phyloP scores from a whole-genome alignment of 2,888 invertebrate species.

The Oxystoma pomonae region DNA sequence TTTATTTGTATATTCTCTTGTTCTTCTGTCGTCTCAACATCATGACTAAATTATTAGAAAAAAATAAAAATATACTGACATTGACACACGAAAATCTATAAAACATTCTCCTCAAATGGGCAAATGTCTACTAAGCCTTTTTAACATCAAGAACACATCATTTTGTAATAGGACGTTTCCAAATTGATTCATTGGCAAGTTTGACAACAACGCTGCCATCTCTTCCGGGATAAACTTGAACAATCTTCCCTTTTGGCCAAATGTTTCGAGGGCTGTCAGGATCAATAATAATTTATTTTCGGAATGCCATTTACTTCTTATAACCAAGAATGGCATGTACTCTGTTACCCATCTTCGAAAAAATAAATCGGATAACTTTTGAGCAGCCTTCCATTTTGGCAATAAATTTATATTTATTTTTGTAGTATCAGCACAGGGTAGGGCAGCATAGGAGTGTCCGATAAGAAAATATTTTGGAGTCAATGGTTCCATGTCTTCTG shows the following conservation, averaged over 20 bases:
- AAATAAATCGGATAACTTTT: no score
- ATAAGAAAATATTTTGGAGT: conserved; percentile 6
- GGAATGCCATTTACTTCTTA: not conserved
- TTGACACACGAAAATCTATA: no score
- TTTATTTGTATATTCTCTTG: no score
- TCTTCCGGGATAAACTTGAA: not conserved
- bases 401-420: not conserved
- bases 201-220: not conserved
- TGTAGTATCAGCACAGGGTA: not conserved
- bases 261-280: not conserved
- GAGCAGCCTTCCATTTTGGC: no score
- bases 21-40: no score
- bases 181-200: not conserved
- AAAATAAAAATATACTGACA: no score
- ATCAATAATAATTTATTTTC: no score
- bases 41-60: no score
- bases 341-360: not conserved
- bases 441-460: not conserved
- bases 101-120: not conserved
- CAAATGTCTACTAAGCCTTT: not conserved
- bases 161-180: not conserved
- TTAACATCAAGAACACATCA: not conserved
- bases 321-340: not conserved
- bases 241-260: not conserved
- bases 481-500: not conserved